A percentile compares a stretch with the other conserved stretches of the same genome.
These are phyloP conservation scores for Bufo bufo DNA, from an alignment of 2,113 vertebrate species.

Conservation along the genomic window DNA sequence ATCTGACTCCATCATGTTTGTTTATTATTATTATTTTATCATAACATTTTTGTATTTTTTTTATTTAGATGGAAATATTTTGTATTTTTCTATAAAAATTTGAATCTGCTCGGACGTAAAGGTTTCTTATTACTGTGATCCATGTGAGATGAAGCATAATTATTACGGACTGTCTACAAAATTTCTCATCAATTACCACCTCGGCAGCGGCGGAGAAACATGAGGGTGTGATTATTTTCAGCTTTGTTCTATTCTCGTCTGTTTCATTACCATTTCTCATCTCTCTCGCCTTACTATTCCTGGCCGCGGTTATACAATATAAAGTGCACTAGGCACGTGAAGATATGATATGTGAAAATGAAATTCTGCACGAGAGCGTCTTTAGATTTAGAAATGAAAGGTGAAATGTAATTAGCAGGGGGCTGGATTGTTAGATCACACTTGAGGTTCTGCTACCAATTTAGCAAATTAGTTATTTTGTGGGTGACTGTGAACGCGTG, in stretches of 20 bases:
- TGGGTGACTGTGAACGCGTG: neutral
- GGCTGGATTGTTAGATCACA: neutral
- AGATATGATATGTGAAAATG: slow-evolving; percentile 14
- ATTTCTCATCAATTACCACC: neutral
- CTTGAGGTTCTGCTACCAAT: neutral
- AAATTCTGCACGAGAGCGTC: neutral
- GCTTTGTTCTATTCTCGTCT: neutral
- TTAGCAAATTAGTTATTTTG: neutral
- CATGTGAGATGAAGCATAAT: neutral
- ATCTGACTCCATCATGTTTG: too few relatives aligned
- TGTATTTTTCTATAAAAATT: neutral
- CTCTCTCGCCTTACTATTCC: neutral
- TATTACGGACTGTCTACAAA: neutral
- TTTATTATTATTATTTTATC: neutral
- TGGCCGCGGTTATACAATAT: neutral
- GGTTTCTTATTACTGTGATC: neutral
- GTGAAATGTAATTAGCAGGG: slow-evolving; percentile 13
- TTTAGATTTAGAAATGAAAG: neutral
- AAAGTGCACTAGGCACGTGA: neutral
- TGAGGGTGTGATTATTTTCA: neutral
- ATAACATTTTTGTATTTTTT: neutral
- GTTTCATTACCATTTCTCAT: neutral
- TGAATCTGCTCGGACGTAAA: neutral
- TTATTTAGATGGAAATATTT: neutral
- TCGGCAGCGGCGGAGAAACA: neutral